phyloP scores from a whole-genome alignment of 1,140 invertebrate genomes.

The Megathymus violae region DNA sequence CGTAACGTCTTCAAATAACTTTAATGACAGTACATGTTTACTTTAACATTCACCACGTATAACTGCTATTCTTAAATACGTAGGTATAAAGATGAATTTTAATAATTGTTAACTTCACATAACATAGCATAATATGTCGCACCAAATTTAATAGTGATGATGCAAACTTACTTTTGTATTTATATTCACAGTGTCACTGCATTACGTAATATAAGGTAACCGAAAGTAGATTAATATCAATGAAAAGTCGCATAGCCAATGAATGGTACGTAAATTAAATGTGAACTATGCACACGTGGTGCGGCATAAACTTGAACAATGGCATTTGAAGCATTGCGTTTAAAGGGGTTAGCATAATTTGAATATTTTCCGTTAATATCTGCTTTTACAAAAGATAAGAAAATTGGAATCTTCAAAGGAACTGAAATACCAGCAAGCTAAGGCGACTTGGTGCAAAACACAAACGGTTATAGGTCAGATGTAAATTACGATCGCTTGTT shows the following conservation, averaged over 20 bases:
- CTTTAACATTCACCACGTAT: neutral
- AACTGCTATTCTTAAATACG: too few relatives aligned
- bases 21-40: neutral
- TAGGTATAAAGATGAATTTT: too few relatives aligned
- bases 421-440: slow-evolving; percentile 38
- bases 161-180: too few relatives aligned
- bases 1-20: neutral
- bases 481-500: slow-evolving; percentile 74
- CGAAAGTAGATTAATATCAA: slow-evolving; percentile 64
- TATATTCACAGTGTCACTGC: slow-evolving; percentile 62
- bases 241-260: slow-evolving; percentile 57
- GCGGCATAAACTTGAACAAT: slow-evolving; percentile 37
- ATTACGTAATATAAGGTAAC: slow-evolving; percentile 55
- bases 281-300: slow-evolving; percentile 37
- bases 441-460: slow-evolving; percentile 50
- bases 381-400: slow-evolving; percentile 15
- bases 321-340: slow-evolving; percentile 29
- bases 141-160: too few relatives aligned
- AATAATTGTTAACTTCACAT: too few relatives aligned
- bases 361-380: slow-evolving; percentile 26
- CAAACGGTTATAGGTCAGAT: slow-evolving; percentile 70
- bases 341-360: slow-evolving; percentile 20
- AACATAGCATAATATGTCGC: too few relatives aligned
- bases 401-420: slow-evolving; percentile 19
- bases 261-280: slow-evolving; percentile 52